A percentile compares a stretch with the other conserved stretches of the same genome.
Evolutionary conservation across 2,888 invertebrate genomes (phyloP).

Genomic region (Ochropacha duplaris): DNA sequence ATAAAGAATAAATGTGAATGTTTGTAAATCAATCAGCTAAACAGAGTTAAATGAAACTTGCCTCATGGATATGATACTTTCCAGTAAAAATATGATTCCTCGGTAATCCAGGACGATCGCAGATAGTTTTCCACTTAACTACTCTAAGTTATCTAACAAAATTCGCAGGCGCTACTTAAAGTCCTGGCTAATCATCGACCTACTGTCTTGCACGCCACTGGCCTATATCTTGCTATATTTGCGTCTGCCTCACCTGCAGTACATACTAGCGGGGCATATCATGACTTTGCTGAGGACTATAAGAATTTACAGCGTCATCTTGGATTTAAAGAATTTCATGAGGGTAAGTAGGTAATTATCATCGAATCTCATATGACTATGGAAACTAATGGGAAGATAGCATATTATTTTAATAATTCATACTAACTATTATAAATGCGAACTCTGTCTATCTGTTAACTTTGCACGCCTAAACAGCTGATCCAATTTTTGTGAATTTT

Average conservation of each 20-base stretch:
- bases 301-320: slow-evolving; percentile 30
- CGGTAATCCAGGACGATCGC: too few relatives aligned
- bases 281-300: slow-evolving; percentile 34
- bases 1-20: too few relatives aligned
- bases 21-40: too few relatives aligned
- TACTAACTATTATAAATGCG: too few relatives aligned
- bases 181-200: slow-evolving; percentile 43
- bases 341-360: slow-evolving; percentile 35
- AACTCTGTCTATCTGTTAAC: too few relatives aligned
- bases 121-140: too few relatives aligned
- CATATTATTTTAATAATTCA: too few relatives aligned
- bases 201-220: slow-evolving; percentile 44
- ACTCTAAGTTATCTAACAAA: background rate
- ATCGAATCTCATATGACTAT: background rate
- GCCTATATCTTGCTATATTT: slow-evolving; percentile 30
- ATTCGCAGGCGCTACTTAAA: slow-evolving; percentile 43
- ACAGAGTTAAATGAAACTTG: too few relatives aligned
- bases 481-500: too few relatives aligned
- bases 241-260: slow-evolving; percentile 9
- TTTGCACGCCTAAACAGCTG: too few relatives aligned
- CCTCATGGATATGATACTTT: too few relatives aligned
- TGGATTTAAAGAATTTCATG: slow-evolving; percentile 32
- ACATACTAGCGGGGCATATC: slow-evolving; percentile 38
- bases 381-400: background rate
- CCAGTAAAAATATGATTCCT: too few relatives aligned